Evolutionary conservation across 2,113 vertebrate species (phyloP), one percentile per base, ranked within the genome.

Genomic region (Lampris incognitus): DNA sequence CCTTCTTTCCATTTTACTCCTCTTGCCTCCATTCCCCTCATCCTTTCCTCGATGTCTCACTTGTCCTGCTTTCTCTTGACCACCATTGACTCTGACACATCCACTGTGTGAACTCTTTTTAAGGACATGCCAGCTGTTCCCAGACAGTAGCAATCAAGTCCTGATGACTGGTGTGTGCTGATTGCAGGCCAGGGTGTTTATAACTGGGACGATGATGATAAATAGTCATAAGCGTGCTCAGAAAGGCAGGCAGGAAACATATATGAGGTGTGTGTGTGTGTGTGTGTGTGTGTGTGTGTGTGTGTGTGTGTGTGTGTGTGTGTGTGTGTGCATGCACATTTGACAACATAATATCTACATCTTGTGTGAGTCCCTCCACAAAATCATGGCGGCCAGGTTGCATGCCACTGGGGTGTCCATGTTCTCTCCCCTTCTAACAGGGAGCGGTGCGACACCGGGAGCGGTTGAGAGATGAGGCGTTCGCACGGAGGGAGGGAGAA

Each of bases 401-500:
- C 44, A 60, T 75, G 76, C 80, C 82, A 0, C 82, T 41, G 81
- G 86, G 87, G 74, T 84, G 84, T 67, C 78, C 65, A 13, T 85
- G 85, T 75, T 76, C 73, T 78, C 78, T 74, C 59, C 1, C 54
- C 63, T 82, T 66, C 68, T 82, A 87, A 87, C 56, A 24, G 24
- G 24, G 79, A 86, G 74, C 55, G 24, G 24, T 24, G 24, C 51
- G 62, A 65, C 55, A 24, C 72, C 77, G 70, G 81, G 73, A 72
- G 49, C 73, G 54, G 66, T 50, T 66, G 67, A 46, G 66, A 42
- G 69, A 70, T 37, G 63, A 52, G 13, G 36, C 69, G 76, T 72
- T 68, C 59, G 54, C 80, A 78, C 77, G 79, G 84, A 78, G 38
- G 76, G 79, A 80, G 63, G 72, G 41, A 54, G 72, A 76, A 56